A percentile compares a stretch with the other conserved stretches of the same genome.
Evolutionary conservation across 2,888 invertebrate species (phyloP).

Genomic region (Drosophila flavopinicola): DNA sequence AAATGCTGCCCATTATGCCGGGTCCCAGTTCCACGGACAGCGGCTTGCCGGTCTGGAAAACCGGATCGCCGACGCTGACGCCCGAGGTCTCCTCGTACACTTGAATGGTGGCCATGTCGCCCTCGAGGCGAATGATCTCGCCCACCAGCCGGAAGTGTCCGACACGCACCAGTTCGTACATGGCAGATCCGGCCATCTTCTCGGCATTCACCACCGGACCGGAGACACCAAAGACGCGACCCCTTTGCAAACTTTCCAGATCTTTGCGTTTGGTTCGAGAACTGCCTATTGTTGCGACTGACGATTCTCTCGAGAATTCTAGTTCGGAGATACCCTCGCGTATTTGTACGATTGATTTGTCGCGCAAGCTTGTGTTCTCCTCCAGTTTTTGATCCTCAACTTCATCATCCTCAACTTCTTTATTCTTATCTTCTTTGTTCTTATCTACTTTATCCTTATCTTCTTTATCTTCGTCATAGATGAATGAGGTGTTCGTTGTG

Average conservation of each 20-base stretch:
- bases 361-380: no score
- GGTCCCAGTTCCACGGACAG: constrained; percentile 99
- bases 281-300: no score
- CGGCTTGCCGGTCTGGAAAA: constrained; percentile 98
- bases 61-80: constrained; percentile 99
- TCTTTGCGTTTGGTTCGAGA: no score
- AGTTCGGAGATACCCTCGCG: no score
- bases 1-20: constrained; percentile 99
- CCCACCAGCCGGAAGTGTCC: constrained; percentile 99
- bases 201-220: constrained; percentile 99
- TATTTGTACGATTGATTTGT: no score
- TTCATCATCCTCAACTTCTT: neutral
- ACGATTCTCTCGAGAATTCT: no score
- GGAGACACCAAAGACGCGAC: constrained; percentile 99
- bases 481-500: constrained; percentile 43
- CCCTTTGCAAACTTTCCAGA: no score
- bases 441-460: neutral
- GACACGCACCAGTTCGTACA: constrained; percentile 99
- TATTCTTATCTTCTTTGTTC: no score
- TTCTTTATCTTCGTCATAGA: constrained; percentile 6
- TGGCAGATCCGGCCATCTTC: constrained; percentile 99
- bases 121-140: constrained; percentile 99
- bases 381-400: no score
- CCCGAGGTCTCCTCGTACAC: constrained; percentile 98
- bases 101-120: constrained; percentile 99